Evolutionary conservation across 1,140 invertebrate species (phyloP).

Genomic region (Lineus longissimus): DNA sequence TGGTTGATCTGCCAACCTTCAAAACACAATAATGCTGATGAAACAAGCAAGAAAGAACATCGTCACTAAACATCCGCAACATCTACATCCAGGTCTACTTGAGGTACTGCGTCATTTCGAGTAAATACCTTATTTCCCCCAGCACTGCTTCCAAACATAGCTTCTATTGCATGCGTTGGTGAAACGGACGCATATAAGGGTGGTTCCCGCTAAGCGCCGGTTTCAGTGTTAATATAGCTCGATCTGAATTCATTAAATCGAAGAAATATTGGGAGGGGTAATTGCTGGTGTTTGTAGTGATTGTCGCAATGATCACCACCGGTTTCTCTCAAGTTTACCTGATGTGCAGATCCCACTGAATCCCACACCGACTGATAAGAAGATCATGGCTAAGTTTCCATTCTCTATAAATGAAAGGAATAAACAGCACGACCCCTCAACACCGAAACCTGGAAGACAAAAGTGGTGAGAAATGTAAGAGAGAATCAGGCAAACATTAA

Average conservation of each 20-base stretch:
- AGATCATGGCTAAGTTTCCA: conserved; percentile 22
- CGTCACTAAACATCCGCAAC: too few species aligned
- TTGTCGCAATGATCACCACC: too few species aligned
- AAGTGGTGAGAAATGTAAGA: conserved; percentile 9
- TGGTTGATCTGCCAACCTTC: conserved; percentile 48
- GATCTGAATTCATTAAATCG: not conserved
- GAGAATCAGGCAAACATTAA: conserved; percentile 1
- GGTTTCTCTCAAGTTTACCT: conserved; percentile 25
- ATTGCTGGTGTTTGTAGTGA: too few species aligned
- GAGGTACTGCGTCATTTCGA: too few species aligned
- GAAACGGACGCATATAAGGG: too few species aligned
- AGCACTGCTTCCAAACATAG: too few species aligned
- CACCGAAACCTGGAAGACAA: conserved; percentile 30
- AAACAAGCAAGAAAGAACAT: too few species aligned
- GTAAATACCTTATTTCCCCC: not conserved
- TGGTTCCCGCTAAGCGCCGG: too few species aligned
- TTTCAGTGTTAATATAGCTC: too few species aligned
- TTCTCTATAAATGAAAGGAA: conserved; percentile 21
- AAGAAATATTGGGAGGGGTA: not conserved
- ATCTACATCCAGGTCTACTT: too few species aligned
- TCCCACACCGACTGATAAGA: conserved; percentile 34
- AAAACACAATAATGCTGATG: not conserved
- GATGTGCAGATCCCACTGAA: conserved; percentile 35
- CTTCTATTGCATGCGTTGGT: too few species aligned
- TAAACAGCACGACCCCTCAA: conserved; percentile 27